Percentiles rank a stretch among this genome's conserved stretches.
phyloP scores from a whole-genome alignment of 2,888 invertebrate species.

The Drosophila algonquin region DNA sequence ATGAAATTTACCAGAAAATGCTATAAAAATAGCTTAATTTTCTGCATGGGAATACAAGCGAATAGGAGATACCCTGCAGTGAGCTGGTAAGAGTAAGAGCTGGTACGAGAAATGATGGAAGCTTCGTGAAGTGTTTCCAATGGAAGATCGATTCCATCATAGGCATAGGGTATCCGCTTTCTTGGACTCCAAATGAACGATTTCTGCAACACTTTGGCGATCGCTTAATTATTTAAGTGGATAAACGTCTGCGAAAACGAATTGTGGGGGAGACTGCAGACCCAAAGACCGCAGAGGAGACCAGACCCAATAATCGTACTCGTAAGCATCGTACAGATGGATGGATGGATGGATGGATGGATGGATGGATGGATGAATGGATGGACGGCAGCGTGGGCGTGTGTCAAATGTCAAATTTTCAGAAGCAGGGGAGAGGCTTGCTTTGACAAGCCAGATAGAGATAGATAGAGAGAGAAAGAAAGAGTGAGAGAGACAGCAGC shows the following conservation, averaged over 20 bases:
- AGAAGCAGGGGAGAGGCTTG: not conserved
- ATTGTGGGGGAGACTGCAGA: conserved; percentile 48
- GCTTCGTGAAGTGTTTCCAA: not conserved
- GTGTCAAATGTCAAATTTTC: conserved; percentile 71
- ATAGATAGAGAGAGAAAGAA: not conserved
- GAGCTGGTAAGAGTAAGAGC: too few species aligned
- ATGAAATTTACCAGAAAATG: conserved; percentile 51
- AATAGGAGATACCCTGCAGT: conserved; percentile 9
- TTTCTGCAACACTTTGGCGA: conserved; percentile 29
- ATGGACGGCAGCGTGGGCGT: conserved; percentile 55
- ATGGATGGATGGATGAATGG: too few species aligned
- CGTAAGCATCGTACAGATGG: not conserved
- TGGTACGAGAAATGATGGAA: not conserved
- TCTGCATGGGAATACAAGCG: not conserved
- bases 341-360: too few species aligned
- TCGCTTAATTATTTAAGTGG: conserved; percentile 66
- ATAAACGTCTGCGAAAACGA: conserved; percentile 71
- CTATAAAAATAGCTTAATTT: conserved; percentile 4
- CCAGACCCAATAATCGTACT: conserved; percentile 10
- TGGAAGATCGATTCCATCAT: not conserved
- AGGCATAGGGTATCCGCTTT: conserved; percentile 1
- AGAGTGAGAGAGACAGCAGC: not conserved
- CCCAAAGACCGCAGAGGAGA: conserved; percentile 18
- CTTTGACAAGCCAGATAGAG: conserved; percentile 23
- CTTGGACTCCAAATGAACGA: conserved; percentile 5